Base-by-base conservation (phyloP, 2,888 invertebrate species). In the Morpho deidamia region DNA sequence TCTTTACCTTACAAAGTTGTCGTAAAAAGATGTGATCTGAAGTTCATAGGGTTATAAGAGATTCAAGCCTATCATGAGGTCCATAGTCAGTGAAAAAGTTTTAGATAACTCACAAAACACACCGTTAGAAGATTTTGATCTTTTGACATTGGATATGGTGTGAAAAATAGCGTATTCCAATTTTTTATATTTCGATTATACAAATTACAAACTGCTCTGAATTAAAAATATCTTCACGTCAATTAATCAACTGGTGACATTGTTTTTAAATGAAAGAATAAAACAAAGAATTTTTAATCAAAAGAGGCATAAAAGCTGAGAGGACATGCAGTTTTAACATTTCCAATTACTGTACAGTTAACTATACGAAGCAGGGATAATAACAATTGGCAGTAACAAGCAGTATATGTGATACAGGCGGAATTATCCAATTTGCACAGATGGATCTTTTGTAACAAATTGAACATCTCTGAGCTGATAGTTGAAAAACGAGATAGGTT, bases 311-410 rank as follows among this genome's bases (percentile, higher is more conserved):
- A 50, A 50, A 41, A 49, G 14, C 34, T 23, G 49, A 49, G 42
- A 37, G 50, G 8, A 50, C 43, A 33, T 43, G 48, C 50, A 50
- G 50, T 50, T 49, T 49, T 32, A 50, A 50, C 48, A 33, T 44
- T 48, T 53, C 48, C 53, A 44, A 53, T 52, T 47, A 37, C 48
- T 8, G 32, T 11, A 46, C 43, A 56, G 44, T 52, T 48, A 48
- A 47, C 51, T 47, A 44, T 44, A 48, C 44, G 48, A 48, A 53
- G 46, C 51, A 51, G 47, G 51, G 37, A 44, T 42, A 49, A 49
- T 49, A 49, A 49, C 49, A 35, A 49, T 49, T 42, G 41, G 35
- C 44, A 45, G 48, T 56, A 56, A 56, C 56, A 52, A 50, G 39
- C 53, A 14, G 41, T 11, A 45, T 56, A 56, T 56, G 11, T 39